Conservation (phyloP, 2,113 vertebrate species). For the Phylloscopus trochilus region DNA sequence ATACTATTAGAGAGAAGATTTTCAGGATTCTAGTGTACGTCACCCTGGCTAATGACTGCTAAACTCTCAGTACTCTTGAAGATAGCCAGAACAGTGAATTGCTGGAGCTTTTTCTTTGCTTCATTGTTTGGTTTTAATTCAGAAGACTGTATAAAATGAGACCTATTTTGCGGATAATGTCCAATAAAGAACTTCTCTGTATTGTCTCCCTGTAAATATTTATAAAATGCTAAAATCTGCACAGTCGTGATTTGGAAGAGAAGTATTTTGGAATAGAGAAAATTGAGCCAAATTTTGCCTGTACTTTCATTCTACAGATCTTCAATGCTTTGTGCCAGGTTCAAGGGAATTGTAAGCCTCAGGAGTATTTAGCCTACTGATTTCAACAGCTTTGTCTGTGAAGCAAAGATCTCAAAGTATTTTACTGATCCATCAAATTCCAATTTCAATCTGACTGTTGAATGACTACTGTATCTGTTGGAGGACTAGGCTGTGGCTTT, state of each 20-base stretch:
- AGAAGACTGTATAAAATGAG: neutral
- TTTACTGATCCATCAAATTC: neutral
- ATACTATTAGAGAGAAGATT: neutral
- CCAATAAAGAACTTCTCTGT: neutral
- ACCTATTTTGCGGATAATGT: neutral
- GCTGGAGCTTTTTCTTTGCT: neutral
- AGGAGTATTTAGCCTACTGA: neutral
- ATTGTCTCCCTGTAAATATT: neutral
- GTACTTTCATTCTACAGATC: neutral
- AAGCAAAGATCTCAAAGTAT: neutral
- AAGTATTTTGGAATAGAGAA: neutral
- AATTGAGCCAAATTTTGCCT: neutral
- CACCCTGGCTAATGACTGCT: neutral
- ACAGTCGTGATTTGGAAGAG: neutral
- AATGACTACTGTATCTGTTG: neutral
- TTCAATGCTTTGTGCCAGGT: neutral
- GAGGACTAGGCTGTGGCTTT: neutral
- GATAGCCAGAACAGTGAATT: neutral
- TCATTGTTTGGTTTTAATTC: neutral
- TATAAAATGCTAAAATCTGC: neutral
- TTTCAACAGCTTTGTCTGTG: neutral
- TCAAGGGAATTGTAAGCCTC: neutral
- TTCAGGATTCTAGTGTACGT: neutral
- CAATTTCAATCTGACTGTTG: neutral
- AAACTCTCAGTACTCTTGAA: neutral